Percentiles rank a stretch among this genome's conserved stretches.
These are phyloP conservation scores for Dicroscelio sp. DNA, from an alignment of 2,888 invertebrate species.

Conservation along the genomic window DNA sequence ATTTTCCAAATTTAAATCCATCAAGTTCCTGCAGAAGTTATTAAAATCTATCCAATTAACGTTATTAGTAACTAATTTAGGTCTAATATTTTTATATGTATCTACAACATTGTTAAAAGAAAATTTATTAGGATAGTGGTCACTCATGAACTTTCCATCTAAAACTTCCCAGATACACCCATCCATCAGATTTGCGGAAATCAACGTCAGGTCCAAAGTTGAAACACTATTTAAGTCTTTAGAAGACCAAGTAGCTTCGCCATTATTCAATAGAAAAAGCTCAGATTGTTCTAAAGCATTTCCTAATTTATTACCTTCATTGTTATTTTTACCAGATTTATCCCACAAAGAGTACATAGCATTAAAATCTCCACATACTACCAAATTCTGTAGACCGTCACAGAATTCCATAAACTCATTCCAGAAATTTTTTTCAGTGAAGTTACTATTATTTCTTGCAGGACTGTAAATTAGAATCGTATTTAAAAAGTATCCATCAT, in stretches of 20 bases:
- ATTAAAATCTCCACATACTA: constrained; percentile 9
- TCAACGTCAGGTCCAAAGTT: not conserved
- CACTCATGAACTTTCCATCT: not conserved
- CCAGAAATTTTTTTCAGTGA: not conserved
- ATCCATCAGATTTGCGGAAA: not conserved
- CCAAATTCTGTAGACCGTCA: not conserved
- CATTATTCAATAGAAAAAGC: not conserved
- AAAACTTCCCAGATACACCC: not conserved
- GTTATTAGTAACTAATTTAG: not conserved
- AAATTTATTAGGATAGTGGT: constrained; percentile 6
- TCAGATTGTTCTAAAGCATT: not conserved
- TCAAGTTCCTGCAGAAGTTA: not conserved
- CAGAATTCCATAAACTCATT: not conserved
- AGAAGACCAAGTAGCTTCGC: constrained; percentile 4
- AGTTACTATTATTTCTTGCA: not conserved
- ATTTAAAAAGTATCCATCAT: not conserved
- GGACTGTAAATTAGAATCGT: not conserved
- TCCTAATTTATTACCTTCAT: constrained; percentile 5
- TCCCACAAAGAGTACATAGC: not conserved
- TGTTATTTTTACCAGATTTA: not conserved
- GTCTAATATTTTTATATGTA: not conserved
- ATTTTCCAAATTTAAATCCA: not conserved
- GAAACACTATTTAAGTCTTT: not conserved
- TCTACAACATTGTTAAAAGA: not conserved
- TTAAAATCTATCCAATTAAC: not conserved